Evolutionary conservation across 2,113 vertebrate genomes (phyloP).

Genomic region (Alectura lathami): DNA sequence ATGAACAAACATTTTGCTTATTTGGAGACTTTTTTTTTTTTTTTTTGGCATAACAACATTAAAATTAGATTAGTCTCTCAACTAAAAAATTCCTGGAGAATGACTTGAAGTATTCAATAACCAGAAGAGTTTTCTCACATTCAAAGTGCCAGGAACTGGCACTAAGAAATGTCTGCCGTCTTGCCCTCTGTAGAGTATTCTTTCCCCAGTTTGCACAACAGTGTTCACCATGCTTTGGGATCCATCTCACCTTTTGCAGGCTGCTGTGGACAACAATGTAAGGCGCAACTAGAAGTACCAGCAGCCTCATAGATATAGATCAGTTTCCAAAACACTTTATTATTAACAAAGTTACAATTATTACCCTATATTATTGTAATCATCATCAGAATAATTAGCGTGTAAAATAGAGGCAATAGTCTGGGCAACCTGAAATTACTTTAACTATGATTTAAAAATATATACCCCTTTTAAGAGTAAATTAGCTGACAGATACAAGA

Average conservation of each 20-base stretch:
- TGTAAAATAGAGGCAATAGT: background rate
- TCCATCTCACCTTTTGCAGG: background rate
- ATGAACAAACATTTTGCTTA: accelerated
- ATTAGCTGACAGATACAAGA: background rate
- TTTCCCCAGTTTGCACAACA: background rate
- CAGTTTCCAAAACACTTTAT: background rate
- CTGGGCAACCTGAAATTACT: background rate
- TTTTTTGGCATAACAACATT: background rate
- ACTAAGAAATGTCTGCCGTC: background rate
- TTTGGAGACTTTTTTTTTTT: background rate
- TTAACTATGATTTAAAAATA: background rate
- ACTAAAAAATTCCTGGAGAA: background rate
- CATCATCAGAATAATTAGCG: background rate
- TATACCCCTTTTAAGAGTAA: background rate
- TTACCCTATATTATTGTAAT: too few species aligned
- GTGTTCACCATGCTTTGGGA: background rate
- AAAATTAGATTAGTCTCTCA: background rate
- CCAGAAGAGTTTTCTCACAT: background rate
- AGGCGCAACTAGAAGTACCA: background rate
- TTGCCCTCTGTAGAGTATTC: background rate
- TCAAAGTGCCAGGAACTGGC: background rate
- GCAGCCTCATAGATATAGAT: background rate
- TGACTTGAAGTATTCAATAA: background rate
- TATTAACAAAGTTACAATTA: too few species aligned
- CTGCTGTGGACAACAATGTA: background rate